A percentile compares a stretch with the other conserved stretches of the same genome.
These are phyloP conservation scores for Linurgus olivaceus DNA, from an alignment of 2,797 vertebrate species.

Conservation along the genomic window DNA sequence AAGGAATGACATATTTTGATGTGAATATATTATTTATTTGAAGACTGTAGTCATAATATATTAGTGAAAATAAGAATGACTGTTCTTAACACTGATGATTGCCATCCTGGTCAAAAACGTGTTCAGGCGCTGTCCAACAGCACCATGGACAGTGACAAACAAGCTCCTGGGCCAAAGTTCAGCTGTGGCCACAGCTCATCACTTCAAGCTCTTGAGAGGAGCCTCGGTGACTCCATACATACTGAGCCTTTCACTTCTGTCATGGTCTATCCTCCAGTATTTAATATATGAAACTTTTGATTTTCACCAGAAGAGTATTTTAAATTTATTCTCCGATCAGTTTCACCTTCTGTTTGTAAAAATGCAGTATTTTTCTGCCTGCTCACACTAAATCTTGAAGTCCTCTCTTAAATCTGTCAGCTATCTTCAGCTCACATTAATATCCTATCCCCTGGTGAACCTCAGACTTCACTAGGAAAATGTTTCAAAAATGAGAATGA, in stretches of 20 bases:
- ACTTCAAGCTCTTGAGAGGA: not conserved
- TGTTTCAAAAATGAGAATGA: not conserved
- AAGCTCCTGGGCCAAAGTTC: fast-evolving
- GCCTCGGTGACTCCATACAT: not conserved
- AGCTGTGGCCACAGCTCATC: not conserved
- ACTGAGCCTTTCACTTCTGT: not conserved
- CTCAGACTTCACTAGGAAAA: not conserved
- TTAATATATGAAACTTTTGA: not conserved
- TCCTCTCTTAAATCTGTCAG: not conserved
- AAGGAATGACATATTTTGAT: not conserved
- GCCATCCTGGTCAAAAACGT: fast-evolving
- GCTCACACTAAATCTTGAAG: not conserved
- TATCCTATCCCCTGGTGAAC: not conserved
- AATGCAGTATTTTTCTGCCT: not conserved
- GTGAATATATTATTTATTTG: not conserved
- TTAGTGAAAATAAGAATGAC: not conserved
- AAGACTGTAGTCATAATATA: not conserved
- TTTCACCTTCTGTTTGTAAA: not conserved
- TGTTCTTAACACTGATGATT: not conserved
- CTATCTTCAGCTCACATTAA: not conserved
- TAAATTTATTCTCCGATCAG: not conserved
- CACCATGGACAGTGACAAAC: constrained; percentile 49
- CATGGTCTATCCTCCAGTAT: not conserved
- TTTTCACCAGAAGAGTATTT: not conserved
- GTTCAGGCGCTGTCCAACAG: not conserved